Base-by-base conservation (phyloP, 2,797 vertebrate species). In the Gymnoscopelus braueri region DNA sequence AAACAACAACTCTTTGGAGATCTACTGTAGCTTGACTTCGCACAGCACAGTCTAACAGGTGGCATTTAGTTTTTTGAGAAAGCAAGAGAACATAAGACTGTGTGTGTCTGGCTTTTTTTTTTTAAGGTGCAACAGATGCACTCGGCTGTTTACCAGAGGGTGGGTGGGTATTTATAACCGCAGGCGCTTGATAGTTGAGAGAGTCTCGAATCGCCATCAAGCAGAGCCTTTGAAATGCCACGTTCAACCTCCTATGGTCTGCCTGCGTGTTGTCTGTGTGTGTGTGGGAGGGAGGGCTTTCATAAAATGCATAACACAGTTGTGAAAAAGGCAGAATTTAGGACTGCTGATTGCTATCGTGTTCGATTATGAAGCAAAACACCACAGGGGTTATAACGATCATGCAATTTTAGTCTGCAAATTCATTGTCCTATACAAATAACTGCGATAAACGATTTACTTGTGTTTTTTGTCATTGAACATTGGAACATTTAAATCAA, bases 11-110 rank as follows among this genome's bases (percentile, higher is more conserved):
- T 63, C 68, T 62, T 55, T 48, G 5, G 71, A 60, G 67, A 69
- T 23, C 63, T 32, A 6, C 15, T 19, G 32, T 53, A 61, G 62
- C 44, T 44, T 2, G 39, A 32, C 69, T 60, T 59, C 54, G 68
- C 74, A 66, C 44, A 48, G 3, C 58, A 60, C 48, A 58, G 35
- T 65, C 39, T 63, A 86, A 81, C 80, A 83, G 68, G 82, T 80
- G 62, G 63, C 29, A 63, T 78, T 74, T 29, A 57, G 49, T 63
- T 50, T 12, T 32, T 72, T 5, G 29, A 23, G 13, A 68, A 63
- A 75, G 67, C 69, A 78, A 1, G 64, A 66, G 60, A 5, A 7
- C 5, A 54, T 24, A 48, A 71, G 53, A 73, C 11, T 26, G 14
- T 12, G 60, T 66, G 44, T 47, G 26, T 39, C 69, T 8, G 69